Evolutionary conservation across 2,113 vertebrate genomes (phyloP).

Genomic region (Sinocyclocheilus grahami): DNA sequence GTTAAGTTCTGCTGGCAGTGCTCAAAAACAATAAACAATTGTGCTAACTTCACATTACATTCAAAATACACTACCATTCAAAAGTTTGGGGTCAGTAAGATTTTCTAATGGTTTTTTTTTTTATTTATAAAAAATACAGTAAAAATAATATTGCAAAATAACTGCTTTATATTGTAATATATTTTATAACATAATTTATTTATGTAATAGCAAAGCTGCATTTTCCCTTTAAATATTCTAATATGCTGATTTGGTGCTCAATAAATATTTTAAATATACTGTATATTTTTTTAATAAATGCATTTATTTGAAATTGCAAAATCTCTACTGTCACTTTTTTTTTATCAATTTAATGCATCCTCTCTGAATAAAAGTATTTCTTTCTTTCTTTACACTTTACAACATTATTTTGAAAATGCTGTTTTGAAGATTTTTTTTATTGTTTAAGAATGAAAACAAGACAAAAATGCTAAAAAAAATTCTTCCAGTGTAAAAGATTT

Average conservation of each 20-base stretch:
- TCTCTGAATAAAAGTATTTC: too few relatives aligned
- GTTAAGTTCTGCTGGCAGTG: constrained; percentile 6
- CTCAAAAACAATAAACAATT: constrained; percentile 11
- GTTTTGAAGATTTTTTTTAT: neutral
- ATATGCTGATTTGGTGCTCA: too few relatives aligned
- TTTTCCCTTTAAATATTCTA: neutral
- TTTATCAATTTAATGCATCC: too few relatives aligned
- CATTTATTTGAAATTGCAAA: too few relatives aligned
- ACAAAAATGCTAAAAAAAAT: too few relatives aligned
- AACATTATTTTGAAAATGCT: neutral
- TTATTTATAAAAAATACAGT: neutral
- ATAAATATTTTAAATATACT: too few relatives aligned
- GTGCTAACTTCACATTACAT: neutral
- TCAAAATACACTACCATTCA: neutral
- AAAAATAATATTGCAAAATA: neutral
- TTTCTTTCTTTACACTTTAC: too few relatives aligned
- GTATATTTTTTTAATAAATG: too few relatives aligned
- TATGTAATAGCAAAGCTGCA: neutral
- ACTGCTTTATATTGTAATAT: neutral
- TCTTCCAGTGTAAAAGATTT: neutral
- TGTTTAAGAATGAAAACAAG: neutral
- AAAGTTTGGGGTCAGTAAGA: neutral
- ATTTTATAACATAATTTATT: neutral
- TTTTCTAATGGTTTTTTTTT: neutral
- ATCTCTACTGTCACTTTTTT: too few relatives aligned